Evolutionary conservation across 2,797 vertebrate species (phyloP).

Genomic region (Pseudochromis fuscus): DNA sequence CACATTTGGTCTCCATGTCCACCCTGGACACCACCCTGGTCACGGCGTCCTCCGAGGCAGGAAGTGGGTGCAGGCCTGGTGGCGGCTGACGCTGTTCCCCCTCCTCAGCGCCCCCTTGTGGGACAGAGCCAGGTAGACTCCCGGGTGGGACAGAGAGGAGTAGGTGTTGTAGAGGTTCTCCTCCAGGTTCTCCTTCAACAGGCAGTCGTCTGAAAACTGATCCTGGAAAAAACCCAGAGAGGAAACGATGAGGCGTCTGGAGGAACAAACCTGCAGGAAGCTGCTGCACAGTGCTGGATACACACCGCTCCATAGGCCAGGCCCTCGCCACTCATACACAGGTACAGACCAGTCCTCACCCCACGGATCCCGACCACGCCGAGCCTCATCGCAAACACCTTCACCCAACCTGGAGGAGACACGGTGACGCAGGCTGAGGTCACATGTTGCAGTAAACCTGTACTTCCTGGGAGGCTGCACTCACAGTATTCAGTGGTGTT

Average conservation of each 20-base stretch:
- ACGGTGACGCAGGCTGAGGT: not conserved
- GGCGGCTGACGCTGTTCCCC: slow-evolving; percentile 59
- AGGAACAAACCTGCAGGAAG: too few species aligned
- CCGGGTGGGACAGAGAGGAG: slow-evolving; percentile 72
- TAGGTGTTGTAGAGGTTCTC: slow-evolving; percentile 85
- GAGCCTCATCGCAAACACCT: slow-evolving; percentile 74
- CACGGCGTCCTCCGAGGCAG: slow-evolving; percentile 68
- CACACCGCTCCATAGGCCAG: slow-evolving; percentile 71
- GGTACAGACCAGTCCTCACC: slow-evolving; percentile 73
- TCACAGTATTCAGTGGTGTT: slow-evolving; percentile 77
- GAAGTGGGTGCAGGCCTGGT: slow-evolving; percentile 80
- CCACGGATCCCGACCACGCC: slow-evolving; percentile 82
- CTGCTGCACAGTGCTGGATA: too few species aligned
- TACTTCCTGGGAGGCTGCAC: slow-evolving; percentile 46
- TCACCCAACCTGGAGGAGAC: slow-evolving; percentile 69
- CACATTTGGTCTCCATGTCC: too few species aligned
- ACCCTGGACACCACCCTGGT: too few species aligned
- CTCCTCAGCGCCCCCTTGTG: slow-evolving; percentile 71
- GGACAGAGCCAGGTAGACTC: slow-evolving; percentile 79
- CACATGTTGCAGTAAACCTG: too few species aligned
- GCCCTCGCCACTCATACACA: slow-evolving; percentile 79
- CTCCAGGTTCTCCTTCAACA: slow-evolving; percentile 80
- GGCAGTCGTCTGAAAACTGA: slow-evolving; percentile 77
- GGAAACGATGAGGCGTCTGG: too few species aligned
- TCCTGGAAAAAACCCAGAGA: slow-evolving; percentile 69